Base-by-base conservation (phyloP, 2,888 invertebrate species). In the Orgyia antiqua region DNA sequence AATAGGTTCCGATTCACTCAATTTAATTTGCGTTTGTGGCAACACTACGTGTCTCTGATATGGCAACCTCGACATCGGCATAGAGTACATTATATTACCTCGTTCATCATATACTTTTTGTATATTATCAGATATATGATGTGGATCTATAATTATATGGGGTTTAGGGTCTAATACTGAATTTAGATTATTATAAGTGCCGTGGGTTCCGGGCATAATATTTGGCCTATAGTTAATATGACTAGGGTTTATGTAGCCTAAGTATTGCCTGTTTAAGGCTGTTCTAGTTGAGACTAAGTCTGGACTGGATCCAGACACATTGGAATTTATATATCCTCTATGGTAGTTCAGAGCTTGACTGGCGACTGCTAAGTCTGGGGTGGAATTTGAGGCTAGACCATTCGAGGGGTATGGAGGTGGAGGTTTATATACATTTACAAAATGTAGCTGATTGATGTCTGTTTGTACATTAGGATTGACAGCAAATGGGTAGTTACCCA, bases 381-480 rank as follows among this genome's bases (percentile, higher is more conserved):
- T 95, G 0, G 94, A 94, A 51, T 93, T 94, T 5, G 94, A 94
- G 28, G 92, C 93, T n/a, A 92, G 78, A 0, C 92, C 88, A 58
- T 91, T 91, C 0, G 90, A 90, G 0, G 94, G 93, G 75, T 95
- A 95, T 0, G 95, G 94, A 0, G 95, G 95, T 0, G 96, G 95
- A 0, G 95, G 94, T 67, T 95, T 94, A 63, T 91, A 92, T 4
- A 93, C 87, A 58, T 92, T 91, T 10, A 92, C 75, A 56, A 91
- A 84, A 27, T 89, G 89, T 20, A 90, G 62, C 23, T 88, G 88
- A 25, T 86, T 78, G 31, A 87, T 51, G 39, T 87, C 87, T 0
- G 76, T 57, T 36, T 76, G 75, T 2, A 80, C 70, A 40, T 71
- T 76, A 1, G 78, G 78, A 54, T 77, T 76, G 30, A 76, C 73